Percentiles rank a stretch among this genome's conserved stretches.
phyloP scores from a whole-genome alignment of 2,888 invertebrate species.

The Lampropteryx suffumata region DNA sequence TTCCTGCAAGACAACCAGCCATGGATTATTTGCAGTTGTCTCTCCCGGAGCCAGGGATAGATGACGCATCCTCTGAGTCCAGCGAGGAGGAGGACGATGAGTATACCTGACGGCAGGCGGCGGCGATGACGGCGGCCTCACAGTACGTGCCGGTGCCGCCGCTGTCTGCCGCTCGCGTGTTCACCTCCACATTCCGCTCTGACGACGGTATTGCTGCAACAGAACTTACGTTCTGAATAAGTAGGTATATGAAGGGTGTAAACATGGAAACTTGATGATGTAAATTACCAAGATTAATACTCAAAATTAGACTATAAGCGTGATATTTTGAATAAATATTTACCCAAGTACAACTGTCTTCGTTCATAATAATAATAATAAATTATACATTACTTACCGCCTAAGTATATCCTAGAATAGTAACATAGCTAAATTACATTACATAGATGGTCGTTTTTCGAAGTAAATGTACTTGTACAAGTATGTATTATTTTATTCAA shows the following conservation, averaged over 20 bases:
- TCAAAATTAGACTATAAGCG: slow-evolving; percentile 43
- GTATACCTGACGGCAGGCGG: slow-evolving; percentile 65
- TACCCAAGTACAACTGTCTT: background rate
- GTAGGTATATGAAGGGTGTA: slow-evolving; percentile 1
- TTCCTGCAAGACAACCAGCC: slow-evolving; percentile 81
- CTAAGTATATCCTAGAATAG: too few relatives aligned
- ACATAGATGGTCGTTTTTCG: too few relatives aligned
- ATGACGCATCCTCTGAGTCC: slow-evolving; percentile 58
- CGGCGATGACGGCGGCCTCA: slow-evolving; percentile 40
- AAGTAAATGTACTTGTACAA: too few relatives aligned
- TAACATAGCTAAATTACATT: too few relatives aligned
- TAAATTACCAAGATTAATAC: slow-evolving; percentile 20
- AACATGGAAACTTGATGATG: background rate
- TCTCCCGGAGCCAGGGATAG: slow-evolving; percentile 70
- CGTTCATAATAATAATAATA: background rate
- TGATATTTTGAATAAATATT: slow-evolving; percentile 47
- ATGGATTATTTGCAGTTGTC: slow-evolving; percentile 82
- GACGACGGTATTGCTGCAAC: slow-evolving; percentile 37
- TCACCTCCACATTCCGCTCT: slow-evolving; percentile 62
- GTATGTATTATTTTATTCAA: too few relatives aligned
- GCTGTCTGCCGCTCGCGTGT: slow-evolving; percentile 42
- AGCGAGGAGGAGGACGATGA: slow-evolving; percentile 69
- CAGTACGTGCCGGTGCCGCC: slow-evolving; percentile 62
- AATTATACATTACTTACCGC: too few relatives aligned
- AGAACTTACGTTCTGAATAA: slow-evolving; percentile 53